Evolutionary conservation across 1,140 invertebrate species (phyloP), one percentile per base, ranked within the genome.

Genomic region (Saccostrea glomerata): DNA sequence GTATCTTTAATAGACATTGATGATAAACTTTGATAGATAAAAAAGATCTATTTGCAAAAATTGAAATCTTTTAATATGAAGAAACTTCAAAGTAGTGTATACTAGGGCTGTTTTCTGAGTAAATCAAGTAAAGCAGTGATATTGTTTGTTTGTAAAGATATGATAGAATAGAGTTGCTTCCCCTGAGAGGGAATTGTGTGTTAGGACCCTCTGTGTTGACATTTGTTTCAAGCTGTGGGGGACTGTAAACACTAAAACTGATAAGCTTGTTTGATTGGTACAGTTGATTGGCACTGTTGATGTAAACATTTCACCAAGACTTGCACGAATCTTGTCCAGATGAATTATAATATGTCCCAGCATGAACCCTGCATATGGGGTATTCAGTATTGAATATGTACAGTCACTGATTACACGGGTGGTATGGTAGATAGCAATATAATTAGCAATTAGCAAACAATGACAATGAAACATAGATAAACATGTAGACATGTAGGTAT

Each of bases 201-300:
- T 47, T 47, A 9, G 47, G 47, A 47, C 47, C 58, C 58, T n/a
- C 15, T 20, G 25, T 77, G 25, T 77, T 77, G 70, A 77, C 70
- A 77, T 77, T 77, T 25, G 70, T 15, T 25, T 11, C 23, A 15
- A 36, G 25, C 70, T 30, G 13, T 15, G 25, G 30, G 70, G 70
- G 13, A 30, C 23, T 77, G 70, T 77, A 77, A 77, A 77, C 70
- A 77, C 25, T 77, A 36, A 13, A 77, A 13, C 70, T 77, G 70
- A 77, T 77, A 77, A 77, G 70, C 70, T 77, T 13, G 25, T 66
- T 66, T n/a, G 60, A 66, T 9, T 23, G 20, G 23, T 30, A 77
- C 70, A 77, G 70, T 77, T 25, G 20, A 77, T 77, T 77, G 23
- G 15, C 25, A 77, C 13, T 36, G 25, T 30, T 12, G 25, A 63